These are phyloP conservation scores for Melitaea cinxia DNA, from an alignment of 1,140 invertebrate species.

Conservation along the genomic window DNA sequence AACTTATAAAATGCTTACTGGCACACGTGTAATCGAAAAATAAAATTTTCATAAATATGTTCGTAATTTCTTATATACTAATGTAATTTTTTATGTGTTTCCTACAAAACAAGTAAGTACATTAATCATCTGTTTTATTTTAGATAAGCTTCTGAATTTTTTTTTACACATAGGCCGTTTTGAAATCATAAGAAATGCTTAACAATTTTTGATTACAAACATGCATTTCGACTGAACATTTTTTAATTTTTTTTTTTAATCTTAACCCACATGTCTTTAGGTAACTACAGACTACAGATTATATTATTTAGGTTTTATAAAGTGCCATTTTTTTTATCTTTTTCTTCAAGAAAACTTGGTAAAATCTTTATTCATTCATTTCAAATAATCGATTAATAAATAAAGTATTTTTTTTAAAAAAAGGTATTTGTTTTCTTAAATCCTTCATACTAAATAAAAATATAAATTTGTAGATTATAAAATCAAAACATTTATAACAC, in stretches of 20 bases:
- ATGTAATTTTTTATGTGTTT: not conserved
- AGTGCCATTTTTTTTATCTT: not conserved
- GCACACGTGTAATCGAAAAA: slow-evolving; percentile 2
- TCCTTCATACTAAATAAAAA: not conserved
- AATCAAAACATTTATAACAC: slow-evolving; percentile 5
- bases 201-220: not conserved
- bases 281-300: slow-evolving; percentile 3
- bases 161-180: not conserved
- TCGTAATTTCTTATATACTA: slow-evolving; percentile 1
- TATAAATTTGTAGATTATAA: not conserved
- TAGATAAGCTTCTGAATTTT: no score
- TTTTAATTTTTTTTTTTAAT: not conserved
- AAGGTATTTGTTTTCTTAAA: not conserved
- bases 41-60: slow-evolving; percentile 9
- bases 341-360: not conserved
- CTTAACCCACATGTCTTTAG: not conserved
- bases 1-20: slow-evolving; percentile 10
- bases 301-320: slow-evolving; percentile 1
- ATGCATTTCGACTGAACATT: not conserved
- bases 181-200: not conserved
- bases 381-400: no score
- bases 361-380: not conserved
- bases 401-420: no score
- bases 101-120: slow-evolving; percentile 7
- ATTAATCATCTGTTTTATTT: not conserved